Evolutionary conservation across 2,888 invertebrate genomes (phyloP).

Genomic region (Diplolepis rosae): DNA sequence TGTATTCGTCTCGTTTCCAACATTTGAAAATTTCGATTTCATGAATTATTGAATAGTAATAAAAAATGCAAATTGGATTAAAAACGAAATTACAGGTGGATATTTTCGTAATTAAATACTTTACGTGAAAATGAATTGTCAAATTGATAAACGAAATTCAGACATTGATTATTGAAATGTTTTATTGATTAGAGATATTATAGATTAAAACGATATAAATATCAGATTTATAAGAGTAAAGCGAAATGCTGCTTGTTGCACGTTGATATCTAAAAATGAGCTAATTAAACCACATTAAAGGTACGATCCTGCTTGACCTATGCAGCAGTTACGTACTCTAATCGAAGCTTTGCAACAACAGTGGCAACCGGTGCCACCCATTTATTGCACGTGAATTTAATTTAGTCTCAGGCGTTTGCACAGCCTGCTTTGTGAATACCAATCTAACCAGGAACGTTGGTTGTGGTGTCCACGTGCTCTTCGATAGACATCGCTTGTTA

Average conservation of each 20-base stretch:
- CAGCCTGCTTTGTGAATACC: conserved; percentile 62
- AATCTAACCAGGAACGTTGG: conserved; percentile 51
- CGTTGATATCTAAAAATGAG: neutral
- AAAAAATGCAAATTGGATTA: neutral
- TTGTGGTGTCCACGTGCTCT: conserved; percentile 41
- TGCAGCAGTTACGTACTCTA: conserved; percentile 44
- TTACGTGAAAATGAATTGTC: neutral
- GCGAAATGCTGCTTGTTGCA: neutral
- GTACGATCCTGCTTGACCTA: neutral
- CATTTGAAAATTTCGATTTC: neutral
- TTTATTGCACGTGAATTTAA: conserved; percentile 52
- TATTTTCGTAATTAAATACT: neutral
- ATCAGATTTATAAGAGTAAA: neutral
- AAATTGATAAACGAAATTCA: no score
- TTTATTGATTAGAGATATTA: neutral
- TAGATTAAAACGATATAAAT: conserved; percentile 13
- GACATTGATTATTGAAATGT: neutral
- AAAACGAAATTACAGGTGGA: neutral
- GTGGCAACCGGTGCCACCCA: conserved; percentile 40
- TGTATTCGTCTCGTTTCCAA: neutral
- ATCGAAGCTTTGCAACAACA: conserved; percentile 45
- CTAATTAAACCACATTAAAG: conserved; percentile 22
- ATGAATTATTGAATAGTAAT: neutral
- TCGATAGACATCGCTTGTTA: conserved; percentile 20
- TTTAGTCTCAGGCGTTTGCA: conserved; percentile 47